Evolutionary conservation across 2,113 vertebrate species (phyloP).

Genomic region (Salvelinus namaycush): DNA sequence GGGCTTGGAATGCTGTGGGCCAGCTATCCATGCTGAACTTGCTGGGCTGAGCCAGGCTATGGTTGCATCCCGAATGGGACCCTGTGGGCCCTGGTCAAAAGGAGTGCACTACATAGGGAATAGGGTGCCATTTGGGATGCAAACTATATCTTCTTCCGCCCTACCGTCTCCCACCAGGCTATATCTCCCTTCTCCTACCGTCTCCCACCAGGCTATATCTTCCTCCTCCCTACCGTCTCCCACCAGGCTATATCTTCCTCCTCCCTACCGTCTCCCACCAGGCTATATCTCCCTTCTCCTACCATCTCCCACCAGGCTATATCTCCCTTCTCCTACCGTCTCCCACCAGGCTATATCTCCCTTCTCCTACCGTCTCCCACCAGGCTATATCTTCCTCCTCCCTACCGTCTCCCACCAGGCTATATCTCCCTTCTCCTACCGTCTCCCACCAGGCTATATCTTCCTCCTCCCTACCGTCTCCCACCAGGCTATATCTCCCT

Average conservation of each 20-base stretch:
- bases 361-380: no score
- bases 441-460: not conserved
- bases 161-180: not conserved
- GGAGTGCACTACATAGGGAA: not conserved
- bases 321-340: no score
- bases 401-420: no score
- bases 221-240: no score
- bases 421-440: not conserved
- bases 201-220: not conserved
- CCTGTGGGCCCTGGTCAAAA: not conserved
- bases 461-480: not conserved
- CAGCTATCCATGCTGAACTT: slow-evolving; percentile 18
- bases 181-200: not conserved
- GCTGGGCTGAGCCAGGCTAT: slow-evolving; percentile 15
- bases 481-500: not conserved
- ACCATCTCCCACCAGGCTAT: no score
- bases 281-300: no score
- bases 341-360: no score
- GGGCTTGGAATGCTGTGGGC: no score
- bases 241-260: no score
- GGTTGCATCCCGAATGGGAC: slow-evolving; percentile 4
- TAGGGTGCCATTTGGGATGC: no score
- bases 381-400: no score
- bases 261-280: no score
- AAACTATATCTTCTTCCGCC: not conserved